Evolutionary conservation across 2,888 invertebrate genomes (phyloP), one percentile per base, ranked within the genome.

Genomic region (Campaea margaritaria): DNA sequence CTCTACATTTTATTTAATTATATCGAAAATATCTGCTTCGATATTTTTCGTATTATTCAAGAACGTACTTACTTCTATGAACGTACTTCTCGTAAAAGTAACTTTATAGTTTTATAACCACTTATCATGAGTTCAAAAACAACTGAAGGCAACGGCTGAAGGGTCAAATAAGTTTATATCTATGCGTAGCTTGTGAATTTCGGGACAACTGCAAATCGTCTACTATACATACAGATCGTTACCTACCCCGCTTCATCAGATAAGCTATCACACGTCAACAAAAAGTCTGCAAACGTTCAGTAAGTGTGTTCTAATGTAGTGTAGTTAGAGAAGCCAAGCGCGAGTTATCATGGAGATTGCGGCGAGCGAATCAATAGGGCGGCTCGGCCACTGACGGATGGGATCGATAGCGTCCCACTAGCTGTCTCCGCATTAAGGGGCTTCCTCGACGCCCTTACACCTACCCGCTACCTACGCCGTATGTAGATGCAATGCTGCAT

Each of bases 261-360:
- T 74, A 72, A 72, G 73, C 65, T 78, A 76, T 78, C 73, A 74
- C 52, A 59, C 66, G 66, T 62, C 64, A 72, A 70, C 65, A 70
- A 65, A 62, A 55, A 55, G 48, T 58, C 67, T 69, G 64, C 69
- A 72, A 72, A 72, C 70, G 71, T 74, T 74, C 75, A 68, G 62
- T 78, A 76, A 81, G 76, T 79, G 78, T 78, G 77, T 78, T 82
- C 74, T 82, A 83, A 85, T 84, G 79, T 83, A 76, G 70, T 72
- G 72, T 76, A 78, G 81, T 71, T 81, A 81, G 83, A 86, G 89
- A 88, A 87, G 87, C 85, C 87, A 82, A 82, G 83, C 86, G 83
- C 87, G 86, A 85, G 90, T 86, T 90, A 90, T 91, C 91, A 91
- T 90, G 91, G 89, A 92, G 91, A 91, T 92, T 92, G 91, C 90